Evolutionary conservation across 2,888 invertebrate species (phyloP).

Genomic region (Cylloceria caligata): DNA sequence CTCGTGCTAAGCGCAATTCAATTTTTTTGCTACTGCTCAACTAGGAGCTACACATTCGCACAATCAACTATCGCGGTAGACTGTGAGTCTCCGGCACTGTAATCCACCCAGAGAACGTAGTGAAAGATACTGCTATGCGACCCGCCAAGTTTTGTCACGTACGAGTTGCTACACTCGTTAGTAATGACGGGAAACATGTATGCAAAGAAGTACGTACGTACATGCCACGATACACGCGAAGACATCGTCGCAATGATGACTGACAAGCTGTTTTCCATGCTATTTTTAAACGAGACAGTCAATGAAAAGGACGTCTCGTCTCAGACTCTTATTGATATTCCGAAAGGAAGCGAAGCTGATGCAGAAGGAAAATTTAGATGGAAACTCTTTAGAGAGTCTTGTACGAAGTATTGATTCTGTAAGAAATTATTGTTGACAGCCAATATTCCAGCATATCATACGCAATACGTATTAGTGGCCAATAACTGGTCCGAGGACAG

Average conservation of each 20-base stretch:
- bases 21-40: conserved; percentile 26
- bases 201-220: conserved; percentile 32
- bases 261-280: conserved; percentile 37
- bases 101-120: conserved; percentile 8
- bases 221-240: conserved; percentile 33
- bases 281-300: conserved; percentile 57
- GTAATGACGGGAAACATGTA: conserved; percentile 38
- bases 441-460: not conserved
- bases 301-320: conserved; percentile 42
- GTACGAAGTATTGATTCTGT: not conserved
- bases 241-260: conserved; percentile 30
- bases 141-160: conserved; percentile 56
- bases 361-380: conserved; percentile 13
- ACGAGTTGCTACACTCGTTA: conserved; percentile 39
- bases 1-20: conserved; percentile 66
- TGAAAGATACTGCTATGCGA: conserved; percentile 20
- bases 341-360: not conserved
- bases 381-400: conserved; percentile 1
- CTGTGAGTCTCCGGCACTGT: conserved; percentile 25
- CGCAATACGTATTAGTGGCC: not conserved
- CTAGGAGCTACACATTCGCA: not conserved
- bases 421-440: not conserved
- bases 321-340: conserved; percentile 46
- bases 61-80: conserved; percentile 23
- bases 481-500: not conserved